Evolutionary conservation across 2,888 invertebrate species (phyloP), one percentile per base, ranked within the genome.

Genomic region (Caenorhabditis becei): DNA sequence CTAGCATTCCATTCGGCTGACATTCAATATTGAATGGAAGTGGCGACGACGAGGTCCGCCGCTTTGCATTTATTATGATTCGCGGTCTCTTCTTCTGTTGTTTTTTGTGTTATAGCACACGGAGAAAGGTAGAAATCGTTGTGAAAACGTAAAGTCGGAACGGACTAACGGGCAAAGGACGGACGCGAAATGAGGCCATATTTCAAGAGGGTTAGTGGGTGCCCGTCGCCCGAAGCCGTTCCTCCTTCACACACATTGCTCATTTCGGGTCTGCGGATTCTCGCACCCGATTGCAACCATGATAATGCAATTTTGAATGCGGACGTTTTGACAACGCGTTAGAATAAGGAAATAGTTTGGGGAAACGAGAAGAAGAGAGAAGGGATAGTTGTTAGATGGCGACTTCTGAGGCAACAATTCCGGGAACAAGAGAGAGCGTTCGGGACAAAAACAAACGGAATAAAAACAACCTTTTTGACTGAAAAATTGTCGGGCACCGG

Each of bases 41-140:
- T 23, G 58, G 59, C 58, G n/a, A n/a, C n/a, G n/a, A n/a, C n/a
- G 32, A 77, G 54, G 63, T 66, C 75, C 32, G 59, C 62, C 58
- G 77, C 77, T 77, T 77, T 77, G 77, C 77, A 77, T 77, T 77
- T 77, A 69, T 77, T 69, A 77, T 77, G 69, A 77, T 54, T 77
- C 53, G 44, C 41, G 18, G 67, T 67, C 58, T 69, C 37, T 44
- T 53, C 49, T 49, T 53, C 51, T 41, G n/a, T 62, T 37, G 23
- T 56, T 62, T 63, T 61, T 62, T 53, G 20, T 54, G 28, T 51
- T 37, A 41, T 51, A 41, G 24, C 2, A 14, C 67, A 49, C 20
- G 44, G 7, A 53, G 51, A 72, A 56, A 69, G 61, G 54, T 56
- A 53, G 71, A 79, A 59, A 62, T 69, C 26, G 47, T 53, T 28